Conservation (phyloP, 2,797 vertebrate species). For the Onychomys leucogaster region DNA sequence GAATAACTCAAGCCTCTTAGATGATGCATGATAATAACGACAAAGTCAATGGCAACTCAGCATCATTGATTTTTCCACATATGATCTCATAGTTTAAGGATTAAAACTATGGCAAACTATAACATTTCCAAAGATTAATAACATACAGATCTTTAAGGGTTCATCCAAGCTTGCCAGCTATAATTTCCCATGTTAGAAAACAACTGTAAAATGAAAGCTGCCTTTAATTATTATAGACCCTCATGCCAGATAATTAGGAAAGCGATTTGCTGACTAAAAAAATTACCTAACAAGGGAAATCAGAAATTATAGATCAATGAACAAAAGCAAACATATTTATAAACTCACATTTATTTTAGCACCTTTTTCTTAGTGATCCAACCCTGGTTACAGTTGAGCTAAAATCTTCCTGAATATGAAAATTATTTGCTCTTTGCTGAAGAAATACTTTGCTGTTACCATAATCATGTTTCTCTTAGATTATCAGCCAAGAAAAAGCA, state of each 20-base stretch:
- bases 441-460: not conserved
- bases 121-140: slow-evolving; percentile 50
- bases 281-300: slow-evolving; percentile 7
- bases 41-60: not conserved
- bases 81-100: slow-evolving; percentile 18
- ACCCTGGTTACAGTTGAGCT: not conserved
- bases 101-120: not conserved
- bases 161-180: slow-evolving; percentile 28
- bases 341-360: not conserved
- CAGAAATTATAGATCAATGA: slow-evolving; percentile 45
- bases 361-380: not conserved
- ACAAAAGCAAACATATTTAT: slow-evolving; percentile 33
- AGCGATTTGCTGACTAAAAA: slow-evolving; percentile 58
- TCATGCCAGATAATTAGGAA: slow-evolving; percentile 47
- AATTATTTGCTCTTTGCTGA: not conserved
- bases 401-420: not conserved
- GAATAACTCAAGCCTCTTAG: slow-evolving; percentile 21
- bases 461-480: not conserved
- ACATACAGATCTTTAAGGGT: slow-evolving; percentile 24
- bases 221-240: slow-evolving; percentile 53
- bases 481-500: slow-evolving; percentile 36
- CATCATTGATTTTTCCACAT: slow-evolving; percentile 41
- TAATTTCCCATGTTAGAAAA: slow-evolving; percentile 64
- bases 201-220: slow-evolving; percentile 61
- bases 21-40: not conserved